These are phyloP conservation scores for Tangara arthus DNA, from an alignment of 2,797 vertebrate genomes.

Conservation along the genomic window DNA sequence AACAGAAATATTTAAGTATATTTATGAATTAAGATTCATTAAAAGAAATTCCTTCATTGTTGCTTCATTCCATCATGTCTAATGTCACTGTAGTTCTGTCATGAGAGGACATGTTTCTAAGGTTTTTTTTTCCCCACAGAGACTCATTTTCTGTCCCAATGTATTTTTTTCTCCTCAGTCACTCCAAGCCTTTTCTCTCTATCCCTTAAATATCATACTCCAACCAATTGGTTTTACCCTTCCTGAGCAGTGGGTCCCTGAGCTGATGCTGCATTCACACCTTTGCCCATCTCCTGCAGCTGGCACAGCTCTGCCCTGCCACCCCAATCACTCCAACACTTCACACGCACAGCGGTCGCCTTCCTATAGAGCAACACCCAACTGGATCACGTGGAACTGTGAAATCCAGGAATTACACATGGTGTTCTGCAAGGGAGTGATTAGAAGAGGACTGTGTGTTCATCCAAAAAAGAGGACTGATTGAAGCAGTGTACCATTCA, in stretches of 20 bases:
- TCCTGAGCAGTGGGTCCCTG: not conserved
- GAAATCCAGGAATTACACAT: constrained; percentile 1
- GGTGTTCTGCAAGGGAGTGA: not conserved
- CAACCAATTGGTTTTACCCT: not conserved
- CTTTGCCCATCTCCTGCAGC: not conserved
- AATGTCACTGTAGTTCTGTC: not conserved
- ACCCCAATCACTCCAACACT: not conserved
- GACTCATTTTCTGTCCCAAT: not conserved
- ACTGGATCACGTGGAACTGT: not conserved
- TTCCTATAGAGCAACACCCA: not conserved
- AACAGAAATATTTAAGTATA: not conserved
- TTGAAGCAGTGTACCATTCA: not conserved
- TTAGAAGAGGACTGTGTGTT: not conserved
- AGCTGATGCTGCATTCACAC: not conserved
- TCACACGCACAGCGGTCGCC: not conserved
- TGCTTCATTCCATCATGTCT: not conserved
- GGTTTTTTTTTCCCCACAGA: not conserved
- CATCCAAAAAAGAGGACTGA: not conserved
- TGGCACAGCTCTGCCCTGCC: not conserved
- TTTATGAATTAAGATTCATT: not conserved
- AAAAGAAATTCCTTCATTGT: not conserved
- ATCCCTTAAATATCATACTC: not conserved
- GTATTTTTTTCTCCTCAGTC: not conserved
- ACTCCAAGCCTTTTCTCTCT: not conserved
- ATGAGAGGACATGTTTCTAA: not conserved